Evolutionary conservation across 92 coral and sea anemone species (phyloP), one percentile per base, ranked within the genome.

Genomic region (Umimayanthus chanpuru): DNA sequence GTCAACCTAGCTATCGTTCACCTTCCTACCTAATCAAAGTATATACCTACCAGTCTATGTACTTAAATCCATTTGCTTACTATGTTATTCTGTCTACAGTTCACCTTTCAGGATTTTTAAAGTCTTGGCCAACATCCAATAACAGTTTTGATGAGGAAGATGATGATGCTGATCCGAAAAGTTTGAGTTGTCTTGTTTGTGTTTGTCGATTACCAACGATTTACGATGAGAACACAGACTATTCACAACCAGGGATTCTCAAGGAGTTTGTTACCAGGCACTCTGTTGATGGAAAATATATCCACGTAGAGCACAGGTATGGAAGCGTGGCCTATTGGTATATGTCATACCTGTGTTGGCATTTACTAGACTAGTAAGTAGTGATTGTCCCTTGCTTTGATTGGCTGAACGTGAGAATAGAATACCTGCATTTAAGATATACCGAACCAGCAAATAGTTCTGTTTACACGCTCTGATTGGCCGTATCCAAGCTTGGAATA

Each of bases 71-170:
- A 14, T 6, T 21, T 40, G 58, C 40, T 79, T 23, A 65, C 43
- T 30, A 43, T 39, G 3, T 61, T 15, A 29, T 38, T 71, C 73
- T 12, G 79, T 73, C 49, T 88, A 16, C 80, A 96, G 98, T 95
- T 76, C 94, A 94, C 10, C 93, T 91, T 75, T 93, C 98, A n/a
- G 98, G 98, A 0, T 96, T 90, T 66, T 82, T 96, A 16, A 95
- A 93, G 80, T 92, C 98, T 18, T 96, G 98, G 98, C 98, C 98
- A 4, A 95, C 98, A 14, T 76, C 95, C 3, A 91, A 91, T 23
- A 29, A 78, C 25, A 68, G 93, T 29, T 1, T 89, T 41, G 95
- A 93, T 41, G 96, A 96, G 1, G 96, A 93, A 9, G 98, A 96
- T 11, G 95, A 94, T 76, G 95, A 94, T 56, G 81, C 64, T 1